These are phyloP conservation scores for Columbina picui DNA, from an alignment of 2,113 vertebrate genomes.

Conservation along the genomic window DNA sequence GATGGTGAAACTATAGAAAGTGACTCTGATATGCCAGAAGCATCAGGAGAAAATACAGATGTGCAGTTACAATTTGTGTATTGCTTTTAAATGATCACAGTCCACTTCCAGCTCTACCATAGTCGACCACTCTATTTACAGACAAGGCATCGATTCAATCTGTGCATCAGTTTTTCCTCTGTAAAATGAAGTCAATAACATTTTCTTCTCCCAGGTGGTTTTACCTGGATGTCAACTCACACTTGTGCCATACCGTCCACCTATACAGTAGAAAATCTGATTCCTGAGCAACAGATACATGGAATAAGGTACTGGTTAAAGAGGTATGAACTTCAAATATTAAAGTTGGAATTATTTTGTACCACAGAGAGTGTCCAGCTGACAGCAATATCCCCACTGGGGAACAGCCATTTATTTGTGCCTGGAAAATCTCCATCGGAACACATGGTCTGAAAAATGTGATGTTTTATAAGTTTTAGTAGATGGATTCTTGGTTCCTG, in stretches of 20 bases:
- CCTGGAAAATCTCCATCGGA: background rate
- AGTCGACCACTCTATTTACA: background rate
- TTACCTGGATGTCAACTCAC: background rate
- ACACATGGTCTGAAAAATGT: background rate
- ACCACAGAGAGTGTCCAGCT: rapidly evolving
- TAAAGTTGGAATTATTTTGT: background rate
- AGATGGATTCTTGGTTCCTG: background rate
- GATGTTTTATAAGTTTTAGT: background rate
- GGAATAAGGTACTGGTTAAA: background rate
- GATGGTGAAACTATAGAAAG: background rate
- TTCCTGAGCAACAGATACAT: background rate
- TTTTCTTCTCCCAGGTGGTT: background rate
- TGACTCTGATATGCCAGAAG: background rate
- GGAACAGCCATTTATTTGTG: background rate
- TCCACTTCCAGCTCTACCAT: background rate
- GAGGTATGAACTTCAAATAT: background rate
- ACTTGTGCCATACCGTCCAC: background rate
- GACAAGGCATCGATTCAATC: background rate
- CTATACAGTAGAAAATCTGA: background rate
- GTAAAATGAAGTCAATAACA: background rate
- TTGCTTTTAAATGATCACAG: background rate
- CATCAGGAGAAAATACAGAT: background rate
- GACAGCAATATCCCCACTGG: background rate
- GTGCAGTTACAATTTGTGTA: background rate
- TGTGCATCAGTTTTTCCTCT: background rate